Base-by-base conservation (phyloP, 2,113 vertebrate genomes). In the Brienomyrus longianalis region DNA sequence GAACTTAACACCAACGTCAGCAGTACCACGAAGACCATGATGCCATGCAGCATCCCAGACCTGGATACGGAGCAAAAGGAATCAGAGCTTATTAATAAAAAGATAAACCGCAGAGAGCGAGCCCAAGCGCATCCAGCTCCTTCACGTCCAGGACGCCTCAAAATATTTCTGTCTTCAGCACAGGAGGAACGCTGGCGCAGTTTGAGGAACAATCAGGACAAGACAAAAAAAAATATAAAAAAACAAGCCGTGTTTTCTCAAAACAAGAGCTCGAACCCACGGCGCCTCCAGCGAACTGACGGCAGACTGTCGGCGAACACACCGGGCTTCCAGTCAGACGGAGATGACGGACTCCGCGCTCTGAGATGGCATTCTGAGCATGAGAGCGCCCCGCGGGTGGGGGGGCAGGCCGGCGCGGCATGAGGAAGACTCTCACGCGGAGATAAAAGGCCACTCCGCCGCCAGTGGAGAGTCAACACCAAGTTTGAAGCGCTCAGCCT, bases 1-100 rank as follows among this genome's bases (percentile, higher is more conserved):
- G 95, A 97, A 87, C 96, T 96, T 89, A 97, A 93, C 88, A 94
- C 95, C 93, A 97, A 93, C 94, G 96, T 50, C 88, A 97, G 89
- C 89, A 98, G 93, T 88, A 97, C 92, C 35, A 97, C 94, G 91
- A 97, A 94, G 93, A 97, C 93, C 96, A 97, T 95, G 87, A 94
- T 94, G 93, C 96, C 95, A 93, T 96, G 92, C 31, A 93, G 94
- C 97, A 97, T 95, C 39, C 93, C 92, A 93, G 92, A 96, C 94
- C 97, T 98, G 92, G 43, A 91, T 90, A 77, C 27, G 6, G 56
- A 59, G 56, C 92, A 86, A 52, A 90, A 50, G 92, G 66, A n/a
- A 35, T 15, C 19, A 21, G 35, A 59, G 48, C 50, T 43, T 19
- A 77, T 31, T n/a, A 17, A 27, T 23, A 35, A 23, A 87, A 9